phyloP scores from a whole-genome alignment of 2,113 vertebrate species.

The Forbesichthys agassizii region DNA sequence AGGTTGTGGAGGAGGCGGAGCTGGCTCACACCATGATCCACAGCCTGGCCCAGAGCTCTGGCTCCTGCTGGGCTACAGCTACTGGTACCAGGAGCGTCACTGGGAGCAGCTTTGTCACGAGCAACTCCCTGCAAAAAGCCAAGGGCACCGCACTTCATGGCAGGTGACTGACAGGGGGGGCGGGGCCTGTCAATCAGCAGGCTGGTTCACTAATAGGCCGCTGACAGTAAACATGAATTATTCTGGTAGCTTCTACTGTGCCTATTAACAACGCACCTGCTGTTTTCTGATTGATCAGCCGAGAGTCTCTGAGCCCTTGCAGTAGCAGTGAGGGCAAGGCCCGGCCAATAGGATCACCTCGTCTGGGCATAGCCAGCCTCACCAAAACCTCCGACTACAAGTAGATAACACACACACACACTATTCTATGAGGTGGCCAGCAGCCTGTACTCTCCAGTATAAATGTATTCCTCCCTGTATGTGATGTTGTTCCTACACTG shows the following conservation, averaged over 20 bases:
- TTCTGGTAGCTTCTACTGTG: background rate
- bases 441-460: too few species aligned
- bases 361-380: slow-evolving; percentile 91
- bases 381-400: slow-evolving; percentile 94
- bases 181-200: background rate
- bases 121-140: slow-evolving; percentile 72
- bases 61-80: slow-evolving; percentile 73
- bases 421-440: too few species aligned
- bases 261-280: background rate
- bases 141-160: slow-evolving; percentile 83
- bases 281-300: slow-evolving; percentile 36
- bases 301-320: slow-evolving; percentile 49
- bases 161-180: slow-evolving; percentile 73
- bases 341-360: slow-evolving; percentile 89
- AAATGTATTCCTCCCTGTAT: background rate
- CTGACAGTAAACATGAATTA: background rate
- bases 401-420: slow-evolving; percentile 33
- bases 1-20: slow-evolving; percentile 81
- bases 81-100: slow-evolving; percentile 83
- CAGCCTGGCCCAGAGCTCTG: slow-evolving; percentile 74
- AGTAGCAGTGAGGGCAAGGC: slow-evolving; percentile 75
- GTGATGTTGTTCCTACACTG: background rate
- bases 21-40: slow-evolving; percentile 76
- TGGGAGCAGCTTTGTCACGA: slow-evolving; percentile 75
- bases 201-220: background rate